phyloP scores from a whole-genome alignment of 2,113 vertebrate species.

The Catagonus wagneri region DNA sequence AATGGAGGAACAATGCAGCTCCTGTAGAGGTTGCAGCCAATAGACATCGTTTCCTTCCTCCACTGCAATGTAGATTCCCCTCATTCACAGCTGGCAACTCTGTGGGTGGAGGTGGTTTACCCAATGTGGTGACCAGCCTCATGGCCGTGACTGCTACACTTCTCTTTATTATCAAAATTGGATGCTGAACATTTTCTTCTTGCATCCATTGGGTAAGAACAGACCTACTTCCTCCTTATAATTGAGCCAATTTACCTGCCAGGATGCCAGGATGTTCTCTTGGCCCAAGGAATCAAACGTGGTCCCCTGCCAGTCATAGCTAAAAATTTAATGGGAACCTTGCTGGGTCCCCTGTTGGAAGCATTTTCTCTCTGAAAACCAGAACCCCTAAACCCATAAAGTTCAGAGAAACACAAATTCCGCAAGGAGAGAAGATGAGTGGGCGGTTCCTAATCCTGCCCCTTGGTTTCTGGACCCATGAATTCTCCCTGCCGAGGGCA shows the following conservation, averaged over 20 bases:
- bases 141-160: background rate
- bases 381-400: background rate
- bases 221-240: background rate
- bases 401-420: background rate
- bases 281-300: background rate
- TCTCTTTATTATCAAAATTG: background rate
- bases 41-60: background rate
- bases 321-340: background rate
- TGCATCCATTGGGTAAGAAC: background rate
- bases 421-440: background rate
- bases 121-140: background rate
- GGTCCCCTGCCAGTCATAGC: background rate
- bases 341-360: background rate
- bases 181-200: background rate
- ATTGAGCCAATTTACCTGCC: background rate
- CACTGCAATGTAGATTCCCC: background rate
- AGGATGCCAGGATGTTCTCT: background rate
- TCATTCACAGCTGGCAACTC: background rate
- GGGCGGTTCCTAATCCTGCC: background rate
- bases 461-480: background rate
- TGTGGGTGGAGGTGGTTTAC: background rate
- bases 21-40: background rate
- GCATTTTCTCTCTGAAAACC: background rate
- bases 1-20: background rate
- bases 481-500: background rate